phyloP scores from a whole-genome alignment of 2,888 invertebrate genomes.

The Drosophila pegasa region DNA sequence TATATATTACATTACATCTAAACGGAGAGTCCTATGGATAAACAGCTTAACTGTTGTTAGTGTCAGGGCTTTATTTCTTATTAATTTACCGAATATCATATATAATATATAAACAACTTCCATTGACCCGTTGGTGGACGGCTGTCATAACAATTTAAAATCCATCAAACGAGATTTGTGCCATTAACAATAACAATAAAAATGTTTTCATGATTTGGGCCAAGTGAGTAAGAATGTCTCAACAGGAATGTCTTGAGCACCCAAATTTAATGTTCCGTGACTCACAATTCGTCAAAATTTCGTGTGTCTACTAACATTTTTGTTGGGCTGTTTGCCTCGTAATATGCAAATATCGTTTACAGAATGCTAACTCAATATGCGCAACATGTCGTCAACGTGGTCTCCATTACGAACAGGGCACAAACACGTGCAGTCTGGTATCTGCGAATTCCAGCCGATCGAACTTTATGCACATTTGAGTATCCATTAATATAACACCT shows the following conservation, averaged over 20 bases:
- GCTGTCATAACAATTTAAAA: slow-evolving; percentile 61
- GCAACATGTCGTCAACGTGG: slow-evolving; percentile 36
- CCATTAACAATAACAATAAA: slow-evolving; percentile 42
- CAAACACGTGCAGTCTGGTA: slow-evolving; percentile 34
- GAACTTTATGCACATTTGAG: slow-evolving; percentile 39
- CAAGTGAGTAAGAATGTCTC: slow-evolving; percentile 57
- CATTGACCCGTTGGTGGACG: slow-evolving; percentile 17
- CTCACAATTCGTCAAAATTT: slow-evolving; percentile 24
- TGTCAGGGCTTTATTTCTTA: no score
- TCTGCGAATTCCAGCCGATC: slow-evolving; percentile 6
- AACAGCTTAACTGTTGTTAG: not conserved
- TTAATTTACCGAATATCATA: not conserved
- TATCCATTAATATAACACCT: slow-evolving; percentile 31
- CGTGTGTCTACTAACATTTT: slow-evolving; percentile 47
- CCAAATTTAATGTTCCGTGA: slow-evolving; percentile 38
- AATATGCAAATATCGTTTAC: slow-evolving; percentile 50
- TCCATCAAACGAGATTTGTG: slow-evolving; percentile 21
- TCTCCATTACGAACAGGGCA: slow-evolving; percentile 33
- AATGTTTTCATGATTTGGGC: slow-evolving; percentile 47
- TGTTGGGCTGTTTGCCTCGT: slow-evolving; percentile 33
- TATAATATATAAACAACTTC: not conserved
- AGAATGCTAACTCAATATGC: slow-evolving; percentile 32
- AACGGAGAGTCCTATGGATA: not conserved
- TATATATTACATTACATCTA: no score
- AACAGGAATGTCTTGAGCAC: slow-evolving; percentile 22